Percentiles rank a stretch among this genome's conserved stretches.
phyloP scores from a whole-genome alignment of 2,113 vertebrate genomes.

The Larimichthys polyactis region DNA sequence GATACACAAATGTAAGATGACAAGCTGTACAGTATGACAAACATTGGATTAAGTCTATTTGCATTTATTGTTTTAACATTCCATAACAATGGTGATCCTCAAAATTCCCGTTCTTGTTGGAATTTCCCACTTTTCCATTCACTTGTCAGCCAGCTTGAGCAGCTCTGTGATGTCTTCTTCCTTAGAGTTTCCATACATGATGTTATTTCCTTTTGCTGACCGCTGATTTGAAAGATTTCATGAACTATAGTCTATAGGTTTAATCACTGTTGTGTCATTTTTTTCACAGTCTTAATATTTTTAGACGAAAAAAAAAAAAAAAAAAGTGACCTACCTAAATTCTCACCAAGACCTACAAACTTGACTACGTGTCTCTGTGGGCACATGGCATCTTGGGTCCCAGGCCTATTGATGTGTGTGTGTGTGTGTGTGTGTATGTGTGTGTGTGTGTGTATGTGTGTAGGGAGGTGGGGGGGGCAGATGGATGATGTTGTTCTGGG shows the following conservation, averaged over 20 bases:
- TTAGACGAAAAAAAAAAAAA: not conserved
- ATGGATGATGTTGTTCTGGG: conserved; percentile 73
- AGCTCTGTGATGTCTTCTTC: not conserved
- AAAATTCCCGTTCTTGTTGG: not conserved
- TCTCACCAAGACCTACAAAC: not conserved
- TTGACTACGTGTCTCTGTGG: conserved; percentile 1
- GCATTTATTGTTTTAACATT: conserved; percentile 5
- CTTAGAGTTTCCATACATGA: no score
- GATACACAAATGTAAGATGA: not conserved
- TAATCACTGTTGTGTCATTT: not conserved
- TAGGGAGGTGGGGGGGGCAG: conserved; percentile 38
- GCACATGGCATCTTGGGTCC: conserved; percentile 31
- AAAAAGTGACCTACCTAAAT: no score
- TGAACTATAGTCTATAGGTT: not conserved
- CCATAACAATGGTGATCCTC: not conserved
- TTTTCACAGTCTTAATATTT: not conserved
- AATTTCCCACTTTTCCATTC: not conserved
- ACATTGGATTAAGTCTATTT: not conserved
- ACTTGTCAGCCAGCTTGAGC: not conserved
- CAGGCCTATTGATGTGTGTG: conserved; percentile 11
- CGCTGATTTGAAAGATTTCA: no score
- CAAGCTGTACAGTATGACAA: not conserved
- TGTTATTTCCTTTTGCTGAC: not conserved
- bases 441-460: no score
- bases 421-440: no score